phyloP scores from a whole-genome alignment of 2,888 invertebrate genomes.

The Aphodius sticticus region DNA sequence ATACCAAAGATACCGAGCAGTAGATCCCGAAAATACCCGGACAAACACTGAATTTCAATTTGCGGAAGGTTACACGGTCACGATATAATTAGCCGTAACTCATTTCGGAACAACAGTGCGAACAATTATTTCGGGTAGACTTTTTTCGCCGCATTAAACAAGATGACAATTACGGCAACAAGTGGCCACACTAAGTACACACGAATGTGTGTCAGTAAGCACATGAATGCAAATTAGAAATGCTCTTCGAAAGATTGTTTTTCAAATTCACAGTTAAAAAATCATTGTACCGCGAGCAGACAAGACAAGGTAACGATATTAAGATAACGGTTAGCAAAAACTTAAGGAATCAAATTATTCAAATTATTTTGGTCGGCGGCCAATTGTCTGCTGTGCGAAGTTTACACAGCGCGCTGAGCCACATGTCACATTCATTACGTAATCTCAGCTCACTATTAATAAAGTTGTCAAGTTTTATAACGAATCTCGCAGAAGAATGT shows the following conservation, averaged over 20 bases:
- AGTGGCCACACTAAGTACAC: background rate
- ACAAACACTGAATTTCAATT: no score
- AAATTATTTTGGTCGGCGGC: background rate
- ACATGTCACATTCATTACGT: background rate
- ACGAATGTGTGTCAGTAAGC: conserved; percentile 4
- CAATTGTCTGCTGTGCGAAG: background rate
- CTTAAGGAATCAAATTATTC: background rate
- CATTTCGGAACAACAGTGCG: background rate
- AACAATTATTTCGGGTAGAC: background rate
- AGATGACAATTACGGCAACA: background rate
- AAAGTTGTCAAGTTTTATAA: conserved; percentile 4
- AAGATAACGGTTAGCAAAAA: background rate
- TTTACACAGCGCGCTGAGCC: background rate
- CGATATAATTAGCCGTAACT: background rate
- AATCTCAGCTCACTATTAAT: background rate
- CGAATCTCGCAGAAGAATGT: background rate
- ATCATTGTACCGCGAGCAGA: background rate
- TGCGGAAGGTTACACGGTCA: background rate
- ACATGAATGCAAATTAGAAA: conserved; percentile 4
- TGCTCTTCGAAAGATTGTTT: background rate
- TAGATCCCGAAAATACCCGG: no score
- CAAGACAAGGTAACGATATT: background rate
- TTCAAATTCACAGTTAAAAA: background rate
- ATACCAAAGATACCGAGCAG: no score
- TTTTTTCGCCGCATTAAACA: background rate